Evolutionary conservation across 2,113 vertebrate species (phyloP).

Genomic region (Sula dactylatra): DNA sequence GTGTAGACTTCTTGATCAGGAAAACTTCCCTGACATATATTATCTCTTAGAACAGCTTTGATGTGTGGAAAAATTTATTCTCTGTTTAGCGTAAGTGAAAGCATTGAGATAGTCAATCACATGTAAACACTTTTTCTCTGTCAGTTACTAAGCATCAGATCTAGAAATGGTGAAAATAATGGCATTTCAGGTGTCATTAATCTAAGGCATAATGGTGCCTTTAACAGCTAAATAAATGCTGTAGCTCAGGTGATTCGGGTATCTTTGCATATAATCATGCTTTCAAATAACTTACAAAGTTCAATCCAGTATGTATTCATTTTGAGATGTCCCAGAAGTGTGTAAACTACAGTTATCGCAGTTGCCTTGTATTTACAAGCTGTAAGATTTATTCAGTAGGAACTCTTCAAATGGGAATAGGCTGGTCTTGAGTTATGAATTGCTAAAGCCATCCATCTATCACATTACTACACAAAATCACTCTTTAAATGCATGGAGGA

Average conservation of each 20-base stretch:
- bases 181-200: constrained; percentile 45
- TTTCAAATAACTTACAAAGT: background rate
- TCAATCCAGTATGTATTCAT: background rate
- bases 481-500: constrained; percentile 27
- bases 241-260: constrained; percentile 33
- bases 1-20: background rate
- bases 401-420: background rate
- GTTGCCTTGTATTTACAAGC: background rate
- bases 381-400: constrained; percentile 37
- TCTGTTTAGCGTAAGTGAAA: background rate
- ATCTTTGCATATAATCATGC: constrained; percentile 26
- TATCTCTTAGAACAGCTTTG: background rate
- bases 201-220: constrained; percentile 14
- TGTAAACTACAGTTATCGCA: background rate
- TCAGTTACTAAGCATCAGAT: background rate
- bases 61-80: background rate
- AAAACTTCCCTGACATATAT: background rate
- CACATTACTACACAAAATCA: background rate
- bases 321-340: background rate
- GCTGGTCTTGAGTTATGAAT: constrained; percentile 9
- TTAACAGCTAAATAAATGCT: constrained; percentile 18
- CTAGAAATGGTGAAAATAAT: constrained; percentile 36
- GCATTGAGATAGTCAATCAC: background rate
- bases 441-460: constrained; percentile 1
- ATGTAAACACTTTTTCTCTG: background rate